These are phyloP conservation scores for Heteromyza rotundicornis DNA, from an alignment of 2,888 invertebrate genomes.

Conservation along the genomic window DNA sequence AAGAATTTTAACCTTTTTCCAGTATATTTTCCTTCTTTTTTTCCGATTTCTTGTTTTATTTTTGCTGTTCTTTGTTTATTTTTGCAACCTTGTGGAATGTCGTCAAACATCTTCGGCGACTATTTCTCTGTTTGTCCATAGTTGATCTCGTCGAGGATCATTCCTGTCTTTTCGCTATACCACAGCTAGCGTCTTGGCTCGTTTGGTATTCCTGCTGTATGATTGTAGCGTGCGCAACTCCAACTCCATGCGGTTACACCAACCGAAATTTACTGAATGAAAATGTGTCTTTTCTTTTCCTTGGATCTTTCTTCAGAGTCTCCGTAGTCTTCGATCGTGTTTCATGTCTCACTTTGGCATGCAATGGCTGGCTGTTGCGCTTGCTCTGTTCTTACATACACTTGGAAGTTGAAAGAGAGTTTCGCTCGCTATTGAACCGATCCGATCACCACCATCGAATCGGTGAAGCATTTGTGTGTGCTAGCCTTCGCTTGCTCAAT, in stretches of 20 bases:
- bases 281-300: conserved; percentile 55
- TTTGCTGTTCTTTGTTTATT: conserved; percentile 41
- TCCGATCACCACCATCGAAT: conserved; percentile 22
- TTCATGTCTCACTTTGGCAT: conserved; percentile 5
- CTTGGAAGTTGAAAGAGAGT: too few species aligned
- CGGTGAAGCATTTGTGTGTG: neutral
- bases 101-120: conserved; percentile 41
- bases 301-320: conserved; percentile 45
- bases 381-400: too few species aligned
- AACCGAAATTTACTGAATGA: conserved; percentile 57
- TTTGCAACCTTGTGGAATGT: conserved; percentile 51
- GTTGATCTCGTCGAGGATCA: neutral
- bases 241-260: conserved; percentile 44
- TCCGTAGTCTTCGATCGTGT: conserved; percentile 2
- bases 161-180: neutral
- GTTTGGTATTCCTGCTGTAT: neutral
- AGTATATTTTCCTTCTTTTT: conserved; percentile 2
- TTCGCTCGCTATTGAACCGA: neutral
- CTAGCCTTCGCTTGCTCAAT: conserved; percentile 37
- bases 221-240: neutral
- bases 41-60: conserved; percentile 32
- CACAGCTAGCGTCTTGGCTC: too few species aligned
- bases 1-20: neutral
- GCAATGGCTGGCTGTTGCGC: conserved; percentile 11
- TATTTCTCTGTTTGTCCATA: too few species aligned